Conservation (phyloP, 1,140 invertebrate genomes). For the Heliothis virescens region DNA sequence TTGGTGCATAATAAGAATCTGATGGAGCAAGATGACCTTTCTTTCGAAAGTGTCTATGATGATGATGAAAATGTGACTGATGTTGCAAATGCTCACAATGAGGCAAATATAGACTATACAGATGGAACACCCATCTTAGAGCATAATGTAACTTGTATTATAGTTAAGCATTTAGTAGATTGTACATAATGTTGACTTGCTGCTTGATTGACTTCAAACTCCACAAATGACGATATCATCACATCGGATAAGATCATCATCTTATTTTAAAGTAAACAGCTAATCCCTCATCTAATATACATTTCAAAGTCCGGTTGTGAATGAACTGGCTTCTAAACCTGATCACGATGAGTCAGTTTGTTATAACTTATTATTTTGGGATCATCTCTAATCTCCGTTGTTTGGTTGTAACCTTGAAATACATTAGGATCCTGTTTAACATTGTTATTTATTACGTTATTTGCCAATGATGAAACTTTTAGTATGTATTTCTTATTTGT, state of each 20-base stretch:
- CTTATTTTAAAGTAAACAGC: conserved; percentile 21
- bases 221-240: too few species aligned
- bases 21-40: too few species aligned
- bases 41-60: too few species aligned
- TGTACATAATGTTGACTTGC: too few species aligned
- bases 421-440: conserved; percentile 25
- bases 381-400: conserved; percentile 26
- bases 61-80: too few species aligned
- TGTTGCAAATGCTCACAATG: too few species aligned
- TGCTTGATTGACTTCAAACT: too few species aligned
- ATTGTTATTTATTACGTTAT: conserved; percentile 2
- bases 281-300: conserved; percentile 2
- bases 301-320: conserved; percentile 41
- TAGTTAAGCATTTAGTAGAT: too few species aligned
- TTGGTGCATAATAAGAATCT: too few species aligned
- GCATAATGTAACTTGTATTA: too few species aligned
- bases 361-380: conserved; percentile 36
- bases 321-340: background rate
- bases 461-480: conserved; percentile 17
- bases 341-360: conserved; percentile 5
- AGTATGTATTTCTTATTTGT: background rate
- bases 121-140: too few species aligned
- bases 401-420: conserved; percentile 22
- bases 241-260: background rate
- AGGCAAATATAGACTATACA: too few species aligned